Evolutionary conservation across 2,888 invertebrate species (phyloP), one percentile per base, ranked within the genome.

Genomic region (Hyposoter dolosus): DNA sequence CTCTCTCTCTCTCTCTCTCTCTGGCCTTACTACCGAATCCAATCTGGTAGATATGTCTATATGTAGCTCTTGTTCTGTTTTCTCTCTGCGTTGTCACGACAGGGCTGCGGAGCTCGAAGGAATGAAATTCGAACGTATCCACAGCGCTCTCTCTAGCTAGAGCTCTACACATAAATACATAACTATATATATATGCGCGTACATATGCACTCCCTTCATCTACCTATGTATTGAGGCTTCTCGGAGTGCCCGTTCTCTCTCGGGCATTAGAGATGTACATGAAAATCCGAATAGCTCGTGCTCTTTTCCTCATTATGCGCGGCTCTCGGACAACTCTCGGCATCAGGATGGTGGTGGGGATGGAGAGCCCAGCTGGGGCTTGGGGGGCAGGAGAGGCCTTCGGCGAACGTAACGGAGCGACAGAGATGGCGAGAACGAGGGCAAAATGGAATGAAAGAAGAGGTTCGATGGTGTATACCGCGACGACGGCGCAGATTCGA

Each of bases 61-160:
- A n/a, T n/a, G n/a, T n/a, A 19, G n/a, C 7, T 63, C n/a, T 50
- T 10, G 35, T 47, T 75, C 65, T 71, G n/a, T 72, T 69, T 28
- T 60, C 71, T 65, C 68, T 66, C 66, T 63, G 72, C 72, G 40
- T 84, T 60, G 74, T 77, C 83, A 87, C 82, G 84, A 85, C 84
- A 69, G 77, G 82, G 53, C 71, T 50, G 32, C 88, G 89, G 88
- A 90, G 90, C 90, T 92, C 90, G 90, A 91, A 90, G 92, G 92
- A 92, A 92, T 92, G 92, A 93, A 92, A 92, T 92, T 92, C 91
- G 92, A 92, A 92, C 92, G 90, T 91, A 88, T 86, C 88, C 90
- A 69, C 89, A 89, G 89, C 89, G 89, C 90, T 88, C 88, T 88
- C 82, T 82, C 82, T 76, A 60, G 78, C 85, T 40, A 7, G 40